phyloP scores from a whole-genome alignment of 2,797 vertebrate species.

The Propithecus perrieri region DNA sequence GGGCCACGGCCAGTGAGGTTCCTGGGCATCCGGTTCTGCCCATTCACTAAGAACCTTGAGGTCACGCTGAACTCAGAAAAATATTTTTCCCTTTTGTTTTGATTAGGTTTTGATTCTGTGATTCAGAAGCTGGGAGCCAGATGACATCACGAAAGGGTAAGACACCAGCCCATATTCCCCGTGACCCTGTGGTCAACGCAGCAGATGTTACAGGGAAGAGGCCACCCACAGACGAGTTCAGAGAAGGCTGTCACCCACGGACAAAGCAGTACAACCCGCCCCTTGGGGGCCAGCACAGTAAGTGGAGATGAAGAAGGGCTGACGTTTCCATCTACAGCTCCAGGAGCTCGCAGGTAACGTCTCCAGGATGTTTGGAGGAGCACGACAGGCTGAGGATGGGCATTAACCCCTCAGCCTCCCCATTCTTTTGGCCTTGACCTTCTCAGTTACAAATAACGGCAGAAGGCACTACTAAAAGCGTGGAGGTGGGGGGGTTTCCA shows the following conservation, averaged over 20 bases:
- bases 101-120: slow-evolving; percentile 53
- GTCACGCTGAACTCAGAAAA: slow-evolving; percentile 64
- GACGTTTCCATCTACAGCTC: slow-evolving; percentile 70
- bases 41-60: slow-evolving; percentile 52
- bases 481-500: fast-evolving
- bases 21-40: not conserved
- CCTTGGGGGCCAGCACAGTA: slow-evolving; percentile 20
- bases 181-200: not conserved
- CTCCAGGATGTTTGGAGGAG: slow-evolving; percentile 54
- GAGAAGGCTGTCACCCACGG: slow-evolving; percentile 20
- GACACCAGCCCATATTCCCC: slow-evolving; percentile 70
- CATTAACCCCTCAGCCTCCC: slow-evolving; percentile 69
- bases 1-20: not conserved
- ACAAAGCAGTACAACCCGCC: slow-evolving; percentile 37
- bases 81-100: slow-evolving; percentile 49
- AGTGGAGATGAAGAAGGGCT: slow-evolving; percentile 67
- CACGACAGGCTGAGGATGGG: slow-evolving; percentile 25
- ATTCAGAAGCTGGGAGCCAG: slow-evolving; percentile 73
- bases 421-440: slow-evolving; percentile 58
- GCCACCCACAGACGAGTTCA: slow-evolving; percentile 63
- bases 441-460: not conserved
- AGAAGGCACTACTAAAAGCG: not conserved
- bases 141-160: slow-evolving; percentile 65
- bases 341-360: slow-evolving; percentile 54
- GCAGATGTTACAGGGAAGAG: slow-evolving; percentile 70